A percentile compares a stretch with the other conserved stretches of the same genome.
These are phyloP conservation scores for Petroica traversi DNA, from an alignment of 2,113 vertebrate species.

Conservation along the genomic window DNA sequence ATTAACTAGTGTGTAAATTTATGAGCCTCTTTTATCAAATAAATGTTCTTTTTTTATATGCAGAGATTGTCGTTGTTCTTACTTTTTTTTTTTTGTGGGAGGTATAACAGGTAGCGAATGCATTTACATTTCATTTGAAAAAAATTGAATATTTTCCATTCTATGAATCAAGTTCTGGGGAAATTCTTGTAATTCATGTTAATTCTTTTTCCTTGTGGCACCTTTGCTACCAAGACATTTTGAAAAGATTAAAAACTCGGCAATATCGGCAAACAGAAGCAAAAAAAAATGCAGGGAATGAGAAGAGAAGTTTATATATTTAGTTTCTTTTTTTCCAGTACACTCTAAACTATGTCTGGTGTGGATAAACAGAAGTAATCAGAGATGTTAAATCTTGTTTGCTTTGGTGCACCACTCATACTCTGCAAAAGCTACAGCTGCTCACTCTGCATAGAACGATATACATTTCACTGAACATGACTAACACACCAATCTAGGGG, in stretches of 20 bases:
- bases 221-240: background rate
- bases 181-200: background rate
- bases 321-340: background rate
- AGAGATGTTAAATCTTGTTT: background rate
- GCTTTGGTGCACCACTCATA: background rate
- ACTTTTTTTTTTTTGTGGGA: background rate
- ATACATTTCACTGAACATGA: background rate
- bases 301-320: background rate
- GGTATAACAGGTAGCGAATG: background rate
- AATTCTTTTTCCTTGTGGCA: background rate
- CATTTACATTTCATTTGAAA: background rate
- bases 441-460: background rate
- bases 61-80: background rate
- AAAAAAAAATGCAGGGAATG: background rate
- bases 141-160: background rate
- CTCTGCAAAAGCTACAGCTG: background rate
- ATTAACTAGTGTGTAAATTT: slow-evolving; percentile 66
- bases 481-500: background rate
- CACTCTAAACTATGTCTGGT: background rate
- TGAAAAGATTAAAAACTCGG: background rate
- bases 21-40: slow-evolving; percentile 50
- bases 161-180: background rate
- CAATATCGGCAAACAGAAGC: background rate
- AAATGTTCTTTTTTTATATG: background rate
- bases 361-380: background rate